These are phyloP conservation scores for Botia almorhae DNA, from an alignment of 2,797 vertebrate species.

Conservation along the genomic window DNA sequence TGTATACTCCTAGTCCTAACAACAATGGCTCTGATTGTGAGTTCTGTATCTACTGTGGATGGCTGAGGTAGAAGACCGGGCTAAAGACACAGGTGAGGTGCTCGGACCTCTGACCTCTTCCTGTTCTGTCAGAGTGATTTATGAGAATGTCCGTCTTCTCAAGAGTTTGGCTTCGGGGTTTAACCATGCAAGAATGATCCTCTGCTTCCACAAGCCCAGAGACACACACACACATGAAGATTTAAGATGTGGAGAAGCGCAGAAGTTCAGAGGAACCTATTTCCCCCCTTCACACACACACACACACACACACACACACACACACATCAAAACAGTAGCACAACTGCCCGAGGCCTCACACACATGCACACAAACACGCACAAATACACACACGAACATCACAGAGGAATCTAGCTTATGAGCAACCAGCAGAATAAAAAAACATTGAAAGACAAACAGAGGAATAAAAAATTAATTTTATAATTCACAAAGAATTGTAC, in stretches of 20 bases:
- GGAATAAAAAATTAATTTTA: not conserved
- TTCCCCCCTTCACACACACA: not conserved
- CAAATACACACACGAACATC: not conserved
- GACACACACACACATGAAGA: not conserved
- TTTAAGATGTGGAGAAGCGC: not conserved
- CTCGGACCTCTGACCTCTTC: constrained; percentile 10
- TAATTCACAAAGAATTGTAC: not conserved
- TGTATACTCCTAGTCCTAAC: too few relatives aligned
- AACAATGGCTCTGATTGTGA: not conserved
- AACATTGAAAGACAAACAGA: not conserved
- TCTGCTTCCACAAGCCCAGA: not conserved
- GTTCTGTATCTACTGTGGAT: not conserved
- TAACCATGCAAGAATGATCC: constrained; percentile 21
- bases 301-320: not conserved
- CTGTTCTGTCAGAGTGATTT: constrained; percentile 44
- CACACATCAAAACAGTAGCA: constrained; percentile 42
- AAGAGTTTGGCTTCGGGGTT: constrained; percentile 23
- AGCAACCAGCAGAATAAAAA: constrained; percentile 12
- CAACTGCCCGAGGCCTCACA: constrained; percentile 11
- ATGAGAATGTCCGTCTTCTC: constrained; percentile 13
- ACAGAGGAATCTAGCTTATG: constrained; percentile 28
- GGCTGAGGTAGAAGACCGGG: not conserved
- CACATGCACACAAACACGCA: not conserved
- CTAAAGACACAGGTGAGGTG: not conserved
- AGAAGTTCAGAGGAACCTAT: constrained; percentile 18